phyloP scores from a whole-genome alignment of 1,140 invertebrate genomes.

The Teleogryllus occipitalis region DNA sequence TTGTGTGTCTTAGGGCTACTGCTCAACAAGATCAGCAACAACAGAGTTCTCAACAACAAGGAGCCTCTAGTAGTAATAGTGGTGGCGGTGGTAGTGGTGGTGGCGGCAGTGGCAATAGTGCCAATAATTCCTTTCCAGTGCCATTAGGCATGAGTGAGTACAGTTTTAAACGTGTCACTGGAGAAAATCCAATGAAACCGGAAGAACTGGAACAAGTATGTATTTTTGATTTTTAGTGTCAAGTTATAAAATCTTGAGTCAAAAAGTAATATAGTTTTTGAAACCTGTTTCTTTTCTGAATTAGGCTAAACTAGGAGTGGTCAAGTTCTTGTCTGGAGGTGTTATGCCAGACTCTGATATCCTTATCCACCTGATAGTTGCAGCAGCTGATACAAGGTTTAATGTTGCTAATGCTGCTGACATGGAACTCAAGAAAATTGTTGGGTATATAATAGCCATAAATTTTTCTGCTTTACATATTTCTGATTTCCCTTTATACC shows the following conservation, averaged over 20 bases:
- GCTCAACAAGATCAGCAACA: slow-evolving; percentile 8
- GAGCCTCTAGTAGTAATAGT: too few relatives aligned
- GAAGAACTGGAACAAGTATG: slow-evolving; percentile 70
- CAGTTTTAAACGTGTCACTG: slow-evolving; percentile 69
- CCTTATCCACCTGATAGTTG: slow-evolving; percentile 69
- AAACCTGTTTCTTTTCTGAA: slow-evolving; percentile 26
- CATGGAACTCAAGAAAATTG: slow-evolving; percentile 61
- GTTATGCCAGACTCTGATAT: slow-evolving; percentile 67
- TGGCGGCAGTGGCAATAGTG: background rate
- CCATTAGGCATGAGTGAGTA: slow-evolving; percentile 73
- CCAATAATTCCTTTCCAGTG: slow-evolving; percentile 41
- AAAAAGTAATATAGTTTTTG: slow-evolving; percentile 12
- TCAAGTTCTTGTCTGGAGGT: slow-evolving; percentile 71
- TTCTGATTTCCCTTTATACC: too few relatives aligned
- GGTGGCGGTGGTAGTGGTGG: background rate
- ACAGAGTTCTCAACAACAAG: background rate
- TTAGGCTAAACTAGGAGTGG: slow-evolving; percentile 65
- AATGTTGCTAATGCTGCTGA: slow-evolving; percentile 71
- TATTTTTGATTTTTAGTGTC: background rate
- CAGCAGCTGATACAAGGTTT: slow-evolving; percentile 76
- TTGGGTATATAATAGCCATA: slow-evolving; percentile 42
- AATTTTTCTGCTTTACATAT: too few relatives aligned
- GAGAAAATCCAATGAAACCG: slow-evolving; percentile 63
- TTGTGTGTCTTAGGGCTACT: slow-evolving; percentile 16
- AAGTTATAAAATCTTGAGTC: slow-evolving; percentile 24